A percentile compares a stretch with the other conserved stretches of the same genome.
Conservation (phyloP, 2,797 vertebrate genomes). For the Premnoplex brunnescens region DNA sequence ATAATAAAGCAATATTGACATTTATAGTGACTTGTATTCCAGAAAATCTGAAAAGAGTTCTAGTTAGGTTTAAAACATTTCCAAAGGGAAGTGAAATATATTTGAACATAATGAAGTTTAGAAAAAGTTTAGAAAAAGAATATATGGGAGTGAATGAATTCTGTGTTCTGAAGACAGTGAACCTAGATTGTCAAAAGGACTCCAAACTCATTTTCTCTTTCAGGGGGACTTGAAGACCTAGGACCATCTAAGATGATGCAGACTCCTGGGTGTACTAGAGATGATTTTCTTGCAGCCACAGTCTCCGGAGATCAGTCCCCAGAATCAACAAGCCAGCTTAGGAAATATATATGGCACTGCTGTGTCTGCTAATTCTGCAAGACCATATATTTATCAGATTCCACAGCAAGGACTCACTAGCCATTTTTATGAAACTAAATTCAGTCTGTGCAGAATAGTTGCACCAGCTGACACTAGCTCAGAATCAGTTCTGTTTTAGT, state of each 20-base stretch:
- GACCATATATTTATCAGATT: background rate
- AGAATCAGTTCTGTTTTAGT: background rate
- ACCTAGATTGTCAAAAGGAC: background rate
- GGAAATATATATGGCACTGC: background rate
- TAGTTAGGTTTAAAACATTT: background rate
- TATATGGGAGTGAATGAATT: background rate
- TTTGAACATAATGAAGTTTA: background rate
- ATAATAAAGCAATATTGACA: background rate
- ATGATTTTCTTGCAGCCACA: rapidly evolving
- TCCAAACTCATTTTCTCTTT: background rate
- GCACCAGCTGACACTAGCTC: background rate
- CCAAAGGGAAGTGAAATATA: background rate
- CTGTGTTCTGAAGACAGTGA: background rate
- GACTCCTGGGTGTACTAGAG: background rate
- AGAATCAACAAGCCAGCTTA: background rate
- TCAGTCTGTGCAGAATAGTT: background rate
- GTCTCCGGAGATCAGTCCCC: background rate
- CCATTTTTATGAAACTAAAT: background rate
- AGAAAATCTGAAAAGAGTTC: background rate
- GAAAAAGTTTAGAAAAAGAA: background rate
- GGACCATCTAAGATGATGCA: background rate
- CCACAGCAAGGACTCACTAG: background rate
- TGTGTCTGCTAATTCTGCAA: background rate
- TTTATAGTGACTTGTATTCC: background rate
- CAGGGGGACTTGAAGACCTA: background rate